These are phyloP conservation scores for Neomonachus schauinslandi DNA, from an alignment of 2,113 vertebrate genomes.

Conservation along the genomic window DNA sequence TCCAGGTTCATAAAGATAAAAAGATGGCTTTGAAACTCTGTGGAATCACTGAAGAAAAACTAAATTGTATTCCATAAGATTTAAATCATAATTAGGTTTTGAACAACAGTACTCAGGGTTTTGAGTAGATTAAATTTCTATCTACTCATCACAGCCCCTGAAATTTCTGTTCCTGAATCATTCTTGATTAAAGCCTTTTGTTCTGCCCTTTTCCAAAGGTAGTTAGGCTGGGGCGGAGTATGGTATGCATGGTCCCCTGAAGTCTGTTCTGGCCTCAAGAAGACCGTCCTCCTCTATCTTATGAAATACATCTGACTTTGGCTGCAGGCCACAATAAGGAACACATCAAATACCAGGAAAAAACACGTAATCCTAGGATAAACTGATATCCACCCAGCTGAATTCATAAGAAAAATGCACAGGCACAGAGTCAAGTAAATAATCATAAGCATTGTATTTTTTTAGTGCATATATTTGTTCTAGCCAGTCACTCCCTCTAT, in stretches of 20 bases:
- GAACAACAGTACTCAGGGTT: background rate
- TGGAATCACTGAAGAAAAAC: background rate
- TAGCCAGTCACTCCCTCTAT: background rate
- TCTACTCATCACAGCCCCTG: background rate
- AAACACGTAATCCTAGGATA: background rate
- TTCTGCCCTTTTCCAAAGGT: background rate
- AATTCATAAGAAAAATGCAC: background rate
- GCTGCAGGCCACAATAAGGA: background rate
- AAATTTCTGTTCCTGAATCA: background rate
- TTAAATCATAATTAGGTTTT: background rate
- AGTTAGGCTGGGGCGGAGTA: too few relatives aligned
- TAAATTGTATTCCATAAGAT: background rate
- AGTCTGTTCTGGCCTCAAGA: background rate
- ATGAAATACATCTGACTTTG: background rate
- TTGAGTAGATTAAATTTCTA: background rate
- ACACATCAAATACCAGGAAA: background rate
- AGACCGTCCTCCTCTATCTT: background rate
- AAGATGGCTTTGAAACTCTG: background rate
- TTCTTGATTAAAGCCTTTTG: background rate
- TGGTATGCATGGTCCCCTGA: rapidly evolving
- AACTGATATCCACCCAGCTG: background rate
- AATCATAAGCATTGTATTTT: background rate
- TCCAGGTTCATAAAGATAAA: background rate
- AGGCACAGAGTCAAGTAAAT: slow-evolving; percentile 36
- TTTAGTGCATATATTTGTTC: background rate